Evolutionary conservation across 2,113 vertebrate genomes (phyloP).

Genomic region (Marcusenius ussheri): DNA sequence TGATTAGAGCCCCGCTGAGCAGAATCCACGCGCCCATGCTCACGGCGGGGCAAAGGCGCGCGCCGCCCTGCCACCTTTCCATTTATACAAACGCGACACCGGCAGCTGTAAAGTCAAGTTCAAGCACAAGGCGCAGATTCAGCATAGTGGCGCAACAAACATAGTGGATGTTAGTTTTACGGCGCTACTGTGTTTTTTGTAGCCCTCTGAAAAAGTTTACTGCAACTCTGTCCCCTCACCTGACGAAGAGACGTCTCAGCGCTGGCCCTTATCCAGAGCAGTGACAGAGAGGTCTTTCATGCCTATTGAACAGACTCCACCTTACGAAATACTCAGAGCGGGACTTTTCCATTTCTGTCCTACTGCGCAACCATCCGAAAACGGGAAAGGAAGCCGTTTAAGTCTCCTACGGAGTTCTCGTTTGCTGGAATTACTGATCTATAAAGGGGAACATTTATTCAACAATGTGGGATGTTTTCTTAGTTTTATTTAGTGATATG

Average conservation of each 20-base stretch:
- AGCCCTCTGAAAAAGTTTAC: not conserved
- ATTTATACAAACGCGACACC: not conserved
- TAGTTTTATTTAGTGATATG: not conserved
- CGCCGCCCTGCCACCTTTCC: not conserved
- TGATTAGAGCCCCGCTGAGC: conserved; percentile 35
- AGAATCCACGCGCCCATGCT: conserved; percentile 48
- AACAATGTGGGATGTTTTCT: not conserved
- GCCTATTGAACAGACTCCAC: not conserved
- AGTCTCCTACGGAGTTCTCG: not conserved
- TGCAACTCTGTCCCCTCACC: conserved; percentile 8
- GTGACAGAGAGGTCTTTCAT: conserved; percentile 25
- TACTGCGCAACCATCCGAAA: not conserved
- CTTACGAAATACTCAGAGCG: not conserved
- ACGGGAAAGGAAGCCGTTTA: not conserved
- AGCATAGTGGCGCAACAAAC: not conserved
- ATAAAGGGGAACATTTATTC: not conserved
- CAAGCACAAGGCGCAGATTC: conserved; percentile 41
- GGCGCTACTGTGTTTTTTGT: not conserved
- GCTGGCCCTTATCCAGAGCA: not conserved
- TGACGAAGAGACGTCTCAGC: conserved; percentile 29
- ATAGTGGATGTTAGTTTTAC: too few relatives aligned
- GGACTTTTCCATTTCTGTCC: conserved; percentile 14
- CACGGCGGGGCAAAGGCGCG: not conserved
- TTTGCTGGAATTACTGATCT: not conserved
- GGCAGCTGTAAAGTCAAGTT: conserved; percentile 36